These are phyloP conservation scores for Metopolophium dirhodum DNA, from an alignment of 1,140 invertebrate species.

Conservation along the genomic window DNA sequence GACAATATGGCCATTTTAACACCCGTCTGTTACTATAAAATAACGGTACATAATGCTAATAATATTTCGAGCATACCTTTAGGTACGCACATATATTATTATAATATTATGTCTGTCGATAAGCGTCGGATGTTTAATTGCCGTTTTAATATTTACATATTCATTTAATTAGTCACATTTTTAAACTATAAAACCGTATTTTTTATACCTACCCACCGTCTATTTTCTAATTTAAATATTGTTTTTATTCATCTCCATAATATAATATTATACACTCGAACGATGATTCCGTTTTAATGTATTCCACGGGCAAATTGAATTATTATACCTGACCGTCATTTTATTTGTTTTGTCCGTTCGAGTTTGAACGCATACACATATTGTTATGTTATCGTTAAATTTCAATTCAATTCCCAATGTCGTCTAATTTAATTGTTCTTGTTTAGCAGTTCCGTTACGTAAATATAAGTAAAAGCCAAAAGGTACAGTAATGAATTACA, in stretches of 20 bases:
- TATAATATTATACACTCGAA: conserved; percentile 6
- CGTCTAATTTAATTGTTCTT: conserved; percentile 21
- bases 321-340: conserved; percentile 8
- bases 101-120: background rate
- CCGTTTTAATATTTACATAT: background rate
- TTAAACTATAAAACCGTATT: background rate
- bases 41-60: background rate
- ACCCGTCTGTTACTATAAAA: background rate
- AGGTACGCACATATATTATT: background rate
- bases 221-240: background rate
- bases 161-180: background rate
- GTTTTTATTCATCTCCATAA: background rate
- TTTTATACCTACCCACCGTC: background rate
- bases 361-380: background rate
- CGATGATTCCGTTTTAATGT: background rate
- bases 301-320: conserved; percentile 14
- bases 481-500: background rate
- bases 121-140: background rate
- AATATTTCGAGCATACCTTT: background rate
- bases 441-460: background rate
- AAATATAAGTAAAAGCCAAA: conserved; percentile 6
- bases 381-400: conserved; percentile 15
- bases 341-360: conserved; percentile 23
- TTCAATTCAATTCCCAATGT: conserved; percentile 21
- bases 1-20: background rate